Evolutionary conservation across 2,797 vertebrate genomes (phyloP).

Genomic region (Oreochromis mossambicus): DNA sequence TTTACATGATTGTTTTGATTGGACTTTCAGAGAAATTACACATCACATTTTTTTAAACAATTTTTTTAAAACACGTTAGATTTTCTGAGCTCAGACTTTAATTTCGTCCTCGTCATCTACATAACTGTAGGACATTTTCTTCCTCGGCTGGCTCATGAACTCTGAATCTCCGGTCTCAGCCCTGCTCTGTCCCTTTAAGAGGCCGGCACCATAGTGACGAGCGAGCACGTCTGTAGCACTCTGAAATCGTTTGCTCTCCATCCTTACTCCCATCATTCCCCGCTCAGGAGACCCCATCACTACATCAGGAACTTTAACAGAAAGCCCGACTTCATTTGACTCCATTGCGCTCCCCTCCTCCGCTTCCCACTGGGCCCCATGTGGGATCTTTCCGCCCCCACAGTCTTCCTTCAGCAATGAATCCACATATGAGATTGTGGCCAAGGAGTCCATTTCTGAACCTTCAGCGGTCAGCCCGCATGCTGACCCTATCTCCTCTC

Average conservation of each 20-base stretch:
- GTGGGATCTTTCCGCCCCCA: conserved; percentile 60
- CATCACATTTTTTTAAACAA: background rate
- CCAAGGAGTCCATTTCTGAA: conserved; percentile 62
- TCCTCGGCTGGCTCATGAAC: conserved; percentile 31
- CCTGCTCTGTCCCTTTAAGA: conserved; percentile 53
- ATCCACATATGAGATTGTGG: conserved; percentile 71
- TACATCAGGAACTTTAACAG: conserved; percentile 53
- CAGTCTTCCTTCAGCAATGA: conserved; percentile 73
- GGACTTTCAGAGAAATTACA: conserved; percentile 7
- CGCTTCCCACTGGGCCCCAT: conserved; percentile 48
- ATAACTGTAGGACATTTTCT: conserved; percentile 78
- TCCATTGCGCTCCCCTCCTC: conserved; percentile 31
- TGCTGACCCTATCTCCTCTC: conserved; percentile 48
- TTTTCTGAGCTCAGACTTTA: conserved; percentile 80
- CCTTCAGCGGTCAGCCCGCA: conserved; percentile 53
- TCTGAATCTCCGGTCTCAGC: conserved; percentile 54
- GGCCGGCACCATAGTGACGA: conserved; percentile 70
- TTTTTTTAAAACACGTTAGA: background rate
- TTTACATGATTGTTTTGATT: conserved; percentile 2
- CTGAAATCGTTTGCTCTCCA: conserved; percentile 78
- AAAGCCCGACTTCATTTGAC: conserved; percentile 34
- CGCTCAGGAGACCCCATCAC: conserved; percentile 28
- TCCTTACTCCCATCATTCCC: conserved; percentile 46
- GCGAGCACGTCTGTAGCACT: conserved; percentile 72
- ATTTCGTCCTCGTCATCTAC: conserved; percentile 89